Evolutionary conservation across 2,888 invertebrate genomes (phyloP).

Genomic region (Frankliniella fusca): DNA sequence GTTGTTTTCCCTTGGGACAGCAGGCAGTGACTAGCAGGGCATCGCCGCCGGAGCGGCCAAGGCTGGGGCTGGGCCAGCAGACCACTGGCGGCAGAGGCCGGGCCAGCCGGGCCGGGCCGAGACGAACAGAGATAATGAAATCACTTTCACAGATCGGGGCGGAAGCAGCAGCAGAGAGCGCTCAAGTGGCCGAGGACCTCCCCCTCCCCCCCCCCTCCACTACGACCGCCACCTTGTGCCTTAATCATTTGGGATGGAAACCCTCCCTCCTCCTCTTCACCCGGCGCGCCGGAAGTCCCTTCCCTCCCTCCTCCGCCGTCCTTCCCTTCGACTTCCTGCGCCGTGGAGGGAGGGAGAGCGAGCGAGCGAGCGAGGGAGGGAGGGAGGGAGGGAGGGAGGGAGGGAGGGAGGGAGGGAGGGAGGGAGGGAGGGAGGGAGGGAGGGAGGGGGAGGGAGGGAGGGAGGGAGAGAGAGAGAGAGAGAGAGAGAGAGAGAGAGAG

Average conservation of each 20-base stretch:
- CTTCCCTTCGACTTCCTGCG: neutral
- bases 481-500: too few species aligned
- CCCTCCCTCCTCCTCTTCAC: neutral
- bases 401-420: too few species aligned
- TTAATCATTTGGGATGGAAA: slow-evolving; percentile 3
- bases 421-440: too few species aligned
- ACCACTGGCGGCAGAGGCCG: neutral
- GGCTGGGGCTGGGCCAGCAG: too few species aligned
- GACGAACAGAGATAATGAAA: slow-evolving; percentile 7
- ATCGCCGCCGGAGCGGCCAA: too few species aligned
- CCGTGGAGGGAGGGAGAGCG: neutral
- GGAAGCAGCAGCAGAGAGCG: neutral
- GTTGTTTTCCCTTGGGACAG: too few species aligned
- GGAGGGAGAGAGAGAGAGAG: too few species aligned
- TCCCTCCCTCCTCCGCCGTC: neutral
- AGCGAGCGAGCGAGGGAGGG: neutral
- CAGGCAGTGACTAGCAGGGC: too few species aligned
- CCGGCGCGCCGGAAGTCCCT: neutral
- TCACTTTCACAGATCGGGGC: slow-evolving; percentile 4
- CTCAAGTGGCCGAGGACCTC: neutral
- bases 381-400: neutral
- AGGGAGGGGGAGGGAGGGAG: too few species aligned
- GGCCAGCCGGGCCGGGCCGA: neutral
- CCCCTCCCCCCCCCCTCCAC: too few species aligned
- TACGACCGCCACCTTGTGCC: neutral